Evolutionary conservation across 2,888 invertebrate genomes (phyloP).

Genomic region (Leptothorax acervorum): DNA sequence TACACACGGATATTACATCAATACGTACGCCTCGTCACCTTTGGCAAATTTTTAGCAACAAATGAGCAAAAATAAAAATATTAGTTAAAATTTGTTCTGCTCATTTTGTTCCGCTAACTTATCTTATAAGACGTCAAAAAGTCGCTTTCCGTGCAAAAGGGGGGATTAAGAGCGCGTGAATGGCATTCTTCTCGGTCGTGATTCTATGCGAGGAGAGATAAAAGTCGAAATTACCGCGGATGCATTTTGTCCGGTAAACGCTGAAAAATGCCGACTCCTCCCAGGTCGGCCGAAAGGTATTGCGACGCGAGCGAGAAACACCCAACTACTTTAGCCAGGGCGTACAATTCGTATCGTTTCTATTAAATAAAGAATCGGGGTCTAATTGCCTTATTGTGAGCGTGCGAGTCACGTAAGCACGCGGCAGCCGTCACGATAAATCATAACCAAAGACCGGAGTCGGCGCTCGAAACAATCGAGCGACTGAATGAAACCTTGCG

Average conservation of each 20-base stretch:
- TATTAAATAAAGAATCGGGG: conserved; percentile 46
- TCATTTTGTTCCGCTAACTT: no score
- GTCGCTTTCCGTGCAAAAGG: conserved; percentile 67
- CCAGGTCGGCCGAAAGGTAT: conserved; percentile 1
- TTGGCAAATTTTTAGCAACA: no score
- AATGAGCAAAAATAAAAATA: no score
- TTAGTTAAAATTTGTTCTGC: no score
- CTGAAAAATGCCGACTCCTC: conserved; percentile 59
- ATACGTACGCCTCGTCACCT: conserved; percentile 30
- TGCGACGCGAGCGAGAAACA: not conserved
- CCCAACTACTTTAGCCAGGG: not conserved
- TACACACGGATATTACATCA: conserved; percentile 12
- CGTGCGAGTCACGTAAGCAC: conserved; percentile 41
- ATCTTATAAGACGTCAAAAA: conserved; percentile 49
- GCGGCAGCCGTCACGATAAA: conserved; percentile 45
- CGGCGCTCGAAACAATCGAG: conserved; percentile 37
- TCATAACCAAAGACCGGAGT: conserved; percentile 42
- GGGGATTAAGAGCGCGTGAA: conserved; percentile 70
- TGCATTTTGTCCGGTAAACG: conserved; percentile 18
- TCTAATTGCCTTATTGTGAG: conserved; percentile 50
- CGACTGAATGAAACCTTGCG: conserved; percentile 50
- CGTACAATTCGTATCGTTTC: conserved; percentile 31
- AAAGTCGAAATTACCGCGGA: conserved; percentile 58
- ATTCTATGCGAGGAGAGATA: conserved; percentile 58
- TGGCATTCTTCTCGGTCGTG: conserved; percentile 66